phyloP scores from a whole-genome alignment of 2,113 vertebrate species.

The Bostrychus sinensis region DNA sequence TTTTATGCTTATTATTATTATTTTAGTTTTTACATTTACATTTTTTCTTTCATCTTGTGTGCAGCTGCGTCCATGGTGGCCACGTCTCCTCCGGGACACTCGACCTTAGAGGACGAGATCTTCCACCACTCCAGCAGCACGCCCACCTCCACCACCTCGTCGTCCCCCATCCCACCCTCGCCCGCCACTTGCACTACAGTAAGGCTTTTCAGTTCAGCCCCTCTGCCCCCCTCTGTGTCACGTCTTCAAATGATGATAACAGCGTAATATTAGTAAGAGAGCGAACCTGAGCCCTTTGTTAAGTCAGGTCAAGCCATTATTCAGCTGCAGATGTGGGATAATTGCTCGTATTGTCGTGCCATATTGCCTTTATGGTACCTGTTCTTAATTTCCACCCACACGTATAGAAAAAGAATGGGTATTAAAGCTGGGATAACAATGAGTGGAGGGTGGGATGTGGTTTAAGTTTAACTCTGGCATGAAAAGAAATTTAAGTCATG shows the following conservation, averaged over 20 bases:
- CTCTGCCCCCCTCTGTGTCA: background rate
- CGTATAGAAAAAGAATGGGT: conserved; percentile 7
- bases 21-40: too few species aligned
- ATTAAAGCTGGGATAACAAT: conserved; percentile 42
- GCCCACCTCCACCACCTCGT: conserved; percentile 90
- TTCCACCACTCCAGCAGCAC: conserved; percentile 94
- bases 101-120: conserved; percentile 88
- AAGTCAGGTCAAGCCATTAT: conserved; percentile 15
- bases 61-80: conserved; percentile 81
- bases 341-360: conserved; percentile 49
- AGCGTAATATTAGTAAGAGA: background rate
- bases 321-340: conserved; percentile 24
- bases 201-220: conserved; percentile 31
- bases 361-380: conserved; percentile 25
- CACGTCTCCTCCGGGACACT: conserved; percentile 87
- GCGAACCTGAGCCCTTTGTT: conserved; percentile 14
- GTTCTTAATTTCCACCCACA: conserved; percentile 41
- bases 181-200: conserved; percentile 89
- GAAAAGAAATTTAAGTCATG: conserved; percentile 13
- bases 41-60: background rate
- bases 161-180: conserved; percentile 88
- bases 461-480: conserved; percentile 4
- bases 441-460: conserved; percentile 39
- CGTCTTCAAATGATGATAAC: background rate
- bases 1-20: too few species aligned